Percentiles rank a stretch among this genome's conserved stretches.
These are phyloP conservation scores for Bombus sibiricus DNA, from an alignment of 1,140 invertebrate species.

Conservation along the genomic window DNA sequence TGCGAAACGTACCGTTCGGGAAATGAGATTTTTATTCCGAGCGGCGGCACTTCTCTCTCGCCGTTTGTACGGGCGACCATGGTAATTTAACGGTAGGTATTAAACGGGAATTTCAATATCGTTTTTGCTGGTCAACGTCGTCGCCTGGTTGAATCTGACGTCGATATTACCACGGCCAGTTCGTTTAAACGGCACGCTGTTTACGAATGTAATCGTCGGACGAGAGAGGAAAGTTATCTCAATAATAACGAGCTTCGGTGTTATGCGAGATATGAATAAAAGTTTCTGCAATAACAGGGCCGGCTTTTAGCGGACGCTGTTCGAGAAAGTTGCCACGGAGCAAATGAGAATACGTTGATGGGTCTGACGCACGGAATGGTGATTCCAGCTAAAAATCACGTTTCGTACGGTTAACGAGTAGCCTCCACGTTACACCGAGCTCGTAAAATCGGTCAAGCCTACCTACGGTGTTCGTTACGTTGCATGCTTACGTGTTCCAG, in stretches of 20 bases:
- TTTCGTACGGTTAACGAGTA: slow-evolving; percentile 1
- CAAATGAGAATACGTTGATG: slow-evolving; percentile 33
- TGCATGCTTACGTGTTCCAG: not conserved
- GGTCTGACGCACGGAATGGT: not conserved
- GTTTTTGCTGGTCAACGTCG: slow-evolving; percentile 61
- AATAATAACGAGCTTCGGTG: slow-evolving; percentile 5
- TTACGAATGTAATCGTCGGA: slow-evolving; percentile 16
- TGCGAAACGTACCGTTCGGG: slow-evolving; percentile 45
- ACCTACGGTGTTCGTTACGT: not conserved
- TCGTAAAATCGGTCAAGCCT: slow-evolving; percentile 3
- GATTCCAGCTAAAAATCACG: slow-evolving; percentile 13
- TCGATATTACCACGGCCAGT: slow-evolving; percentile 7
- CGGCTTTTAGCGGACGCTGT: slow-evolving; percentile 15
- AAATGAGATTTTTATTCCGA: slow-evolving; percentile 74
- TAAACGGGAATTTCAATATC: slow-evolving; percentile 77
- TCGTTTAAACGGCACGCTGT: not conserved
- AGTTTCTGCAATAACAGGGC: slow-evolving; percentile 38
- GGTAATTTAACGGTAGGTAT: slow-evolving; percentile 69
- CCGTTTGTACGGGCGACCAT: slow-evolving; percentile 52
- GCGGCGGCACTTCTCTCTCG: slow-evolving; percentile 52
- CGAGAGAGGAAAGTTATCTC: slow-evolving; percentile 17
- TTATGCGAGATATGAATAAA: slow-evolving; percentile 33
- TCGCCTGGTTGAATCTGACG: slow-evolving; percentile 4
- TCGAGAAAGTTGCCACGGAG: slow-evolving; percentile 8
- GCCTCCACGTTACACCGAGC: not conserved